Base-by-base conservation (phyloP, 1,140 invertebrate genomes). In the Drosophila mauritiana region DNA sequence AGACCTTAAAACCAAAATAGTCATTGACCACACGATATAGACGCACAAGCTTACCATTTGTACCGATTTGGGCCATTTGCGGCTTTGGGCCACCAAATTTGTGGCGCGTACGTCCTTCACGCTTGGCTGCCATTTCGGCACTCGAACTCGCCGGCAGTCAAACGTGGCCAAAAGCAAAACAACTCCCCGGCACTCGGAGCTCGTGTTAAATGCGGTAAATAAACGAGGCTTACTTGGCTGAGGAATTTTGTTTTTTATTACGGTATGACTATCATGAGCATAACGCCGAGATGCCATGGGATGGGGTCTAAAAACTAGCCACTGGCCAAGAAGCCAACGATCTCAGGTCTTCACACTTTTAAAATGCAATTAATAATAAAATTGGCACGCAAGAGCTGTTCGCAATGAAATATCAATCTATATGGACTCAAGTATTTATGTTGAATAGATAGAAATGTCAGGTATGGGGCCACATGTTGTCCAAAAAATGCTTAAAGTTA, bases 191-290 rank as follows among this genome's bases (percentile, higher is more conserved):
- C 72, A 70, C 39, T 58, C 34, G 31, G 37, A 79, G 81, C 63
- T 70, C 80, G 82, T 80, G 82, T 86, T 86, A 81, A 86, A 67
- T 86, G 82, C 73, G 62, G 75, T 78, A 82, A 86, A 79, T 82
- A 79, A 88, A 65, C 78, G 70, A 69, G 79, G 56, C 51, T 77
- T 63, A 61, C 67, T 56, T 53, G 46, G 53, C 56, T 75, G 52
- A 55, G 54, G 67, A 73, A 78, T 80, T 68, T 63, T 48, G 54
- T 48, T 51, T 82, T 39, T 63, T 65, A 48, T 55, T 70, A 53
- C 43, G 13, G 45, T 51, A 31, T 53, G 51, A 46, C 43, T 49
- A 53, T 51, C 49, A 42, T 58, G 58, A 31, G 54, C 57, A 73
- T 73, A 37, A 36, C 22, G 42, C 20, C 53, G 22, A 42, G 31